These are phyloP conservation scores for Junonia oenone DNA, from an alignment of 2,888 invertebrate species.

Conservation along the genomic window DNA sequence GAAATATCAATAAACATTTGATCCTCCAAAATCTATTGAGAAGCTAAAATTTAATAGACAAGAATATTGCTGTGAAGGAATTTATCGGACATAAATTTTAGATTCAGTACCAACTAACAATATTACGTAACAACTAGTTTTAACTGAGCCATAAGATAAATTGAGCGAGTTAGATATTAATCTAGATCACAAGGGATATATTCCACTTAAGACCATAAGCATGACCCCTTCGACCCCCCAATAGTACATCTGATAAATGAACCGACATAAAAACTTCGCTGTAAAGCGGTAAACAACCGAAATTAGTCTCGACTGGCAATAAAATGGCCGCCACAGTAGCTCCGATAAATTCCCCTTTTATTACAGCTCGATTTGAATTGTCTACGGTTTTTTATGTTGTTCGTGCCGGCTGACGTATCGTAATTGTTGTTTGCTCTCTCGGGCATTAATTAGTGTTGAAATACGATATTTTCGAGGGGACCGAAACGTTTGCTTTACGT, in stretches of 20 bases:
- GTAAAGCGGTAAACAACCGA: conserved; percentile 49
- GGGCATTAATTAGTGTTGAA: conserved; percentile 67
- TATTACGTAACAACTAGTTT: not conserved
- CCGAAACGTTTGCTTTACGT: conserved; percentile 27
- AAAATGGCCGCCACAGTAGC: conserved; percentile 49
- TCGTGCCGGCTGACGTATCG: conserved; percentile 43
- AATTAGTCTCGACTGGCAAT: conserved; percentile 61
- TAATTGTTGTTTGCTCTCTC: conserved; percentile 65
- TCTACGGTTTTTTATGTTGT: conserved; percentile 47
- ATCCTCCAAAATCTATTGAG: not conserved
- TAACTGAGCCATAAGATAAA: not conserved
- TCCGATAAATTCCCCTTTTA: conserved; percentile 47
- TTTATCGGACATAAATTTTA: not conserved
- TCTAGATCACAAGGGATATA: not conserved
- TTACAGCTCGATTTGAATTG: conserved; percentile 49
- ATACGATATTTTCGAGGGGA: conserved; percentile 60
- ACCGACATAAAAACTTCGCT: conserved; percentile 33
- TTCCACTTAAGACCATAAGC: not conserved
- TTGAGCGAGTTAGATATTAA: not conserved
- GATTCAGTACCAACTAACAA: not conserved
- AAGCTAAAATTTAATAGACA: conserved; percentile 4
- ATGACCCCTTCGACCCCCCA: conserved; percentile 14
- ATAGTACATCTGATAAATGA: conserved; percentile 26
- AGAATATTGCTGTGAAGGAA: conserved; percentile 4
- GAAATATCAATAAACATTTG: not conserved